A percentile compares a stretch with the other conserved stretches of the same genome.
phyloP scores from a whole-genome alignment of 2,113 vertebrate genomes.

The Micronycteris hirsuta region DNA sequence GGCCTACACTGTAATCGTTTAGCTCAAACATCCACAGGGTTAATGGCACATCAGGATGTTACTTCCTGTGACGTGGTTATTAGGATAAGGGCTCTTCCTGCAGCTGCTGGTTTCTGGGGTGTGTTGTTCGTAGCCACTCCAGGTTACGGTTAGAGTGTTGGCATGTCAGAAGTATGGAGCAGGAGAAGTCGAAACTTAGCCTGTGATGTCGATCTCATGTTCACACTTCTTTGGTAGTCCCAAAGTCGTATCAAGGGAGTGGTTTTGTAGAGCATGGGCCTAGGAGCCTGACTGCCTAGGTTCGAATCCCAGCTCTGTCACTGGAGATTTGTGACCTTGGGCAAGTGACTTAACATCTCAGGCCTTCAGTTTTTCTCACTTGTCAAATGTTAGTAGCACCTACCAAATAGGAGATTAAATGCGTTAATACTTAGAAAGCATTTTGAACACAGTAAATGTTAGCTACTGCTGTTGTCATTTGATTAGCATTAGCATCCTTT shows the following conservation, averaged over 20 bases:
- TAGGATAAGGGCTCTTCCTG: neutral
- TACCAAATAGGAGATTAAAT: neutral
- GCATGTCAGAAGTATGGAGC: neutral
- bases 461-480: neutral
- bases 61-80: neutral
- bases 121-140: neutral
- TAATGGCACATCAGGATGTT: neutral
- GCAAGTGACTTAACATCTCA: neutral
- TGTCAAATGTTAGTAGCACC: constrained; percentile 8
- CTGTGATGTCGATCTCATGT: neutral
- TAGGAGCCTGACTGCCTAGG: neutral
- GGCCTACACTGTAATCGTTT: too few species aligned
- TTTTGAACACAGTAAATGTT: neutral
- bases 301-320: neutral
- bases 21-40: too few species aligned
- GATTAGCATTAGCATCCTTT: neutral
- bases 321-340: neutral
- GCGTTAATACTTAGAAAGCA: neutral
- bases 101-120: neutral
- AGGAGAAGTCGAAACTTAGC: neutral
- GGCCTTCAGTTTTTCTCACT: neutral
- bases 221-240: neutral
- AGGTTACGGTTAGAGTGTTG: neutral
- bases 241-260: neutral
- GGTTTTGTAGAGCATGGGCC: neutral